Evolutionary conservation across 1,140 invertebrate species (phyloP), one percentile per base, ranked within the genome.

Genomic region (Panulirus ornatus): DNA sequence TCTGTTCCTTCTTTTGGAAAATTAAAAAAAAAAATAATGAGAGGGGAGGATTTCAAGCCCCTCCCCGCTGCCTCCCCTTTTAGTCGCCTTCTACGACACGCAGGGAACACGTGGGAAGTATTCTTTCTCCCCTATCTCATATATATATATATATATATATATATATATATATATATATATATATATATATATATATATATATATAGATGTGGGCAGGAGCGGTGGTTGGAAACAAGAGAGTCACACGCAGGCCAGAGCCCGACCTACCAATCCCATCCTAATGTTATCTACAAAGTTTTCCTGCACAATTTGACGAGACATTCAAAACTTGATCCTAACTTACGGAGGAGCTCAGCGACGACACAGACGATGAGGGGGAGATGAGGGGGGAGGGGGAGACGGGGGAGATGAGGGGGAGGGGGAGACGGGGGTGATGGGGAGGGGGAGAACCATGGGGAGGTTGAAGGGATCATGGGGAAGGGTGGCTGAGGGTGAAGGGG

Each of bases 271-370:
- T 40, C 27, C 73, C 38, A 75, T 75, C 73, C 40, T 75, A n/a
- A 75, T 40, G 73, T 75, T 75, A 75, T 42, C 42, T 27, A 8
- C 36, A 40, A 75, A 75, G 19, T 44, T 75, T 75, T 22, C 40
- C 73, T 42, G 73, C 30, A 5, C 73, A 75, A 75, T 75, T 75
- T 75, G 30, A 40, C 36, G 40, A 75, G 73, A 75, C 73, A 75
- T 75, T 75, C 73, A 75, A 75, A 75, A 75, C 73, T 75, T 75
- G 36, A 44, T 75, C 73, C 73, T 42, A 75, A 75, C 73, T 75
- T 75, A n/a, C 27, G 40, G 42, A 75, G n/a, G 11, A 36, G 42
- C 40, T 44, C 36, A 40, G 36, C 22, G n/a, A n/a, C n/a, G n/a
- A n/a, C n/a, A n/a, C n/a, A n/a, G n/a, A n/a, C n/a, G n/a, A n/a